A percentile compares a stretch with the other conserved stretches of the same genome.
Conservation (phyloP, 2,113 vertebrate genomes). For the Ceratotherium simum region DNA sequence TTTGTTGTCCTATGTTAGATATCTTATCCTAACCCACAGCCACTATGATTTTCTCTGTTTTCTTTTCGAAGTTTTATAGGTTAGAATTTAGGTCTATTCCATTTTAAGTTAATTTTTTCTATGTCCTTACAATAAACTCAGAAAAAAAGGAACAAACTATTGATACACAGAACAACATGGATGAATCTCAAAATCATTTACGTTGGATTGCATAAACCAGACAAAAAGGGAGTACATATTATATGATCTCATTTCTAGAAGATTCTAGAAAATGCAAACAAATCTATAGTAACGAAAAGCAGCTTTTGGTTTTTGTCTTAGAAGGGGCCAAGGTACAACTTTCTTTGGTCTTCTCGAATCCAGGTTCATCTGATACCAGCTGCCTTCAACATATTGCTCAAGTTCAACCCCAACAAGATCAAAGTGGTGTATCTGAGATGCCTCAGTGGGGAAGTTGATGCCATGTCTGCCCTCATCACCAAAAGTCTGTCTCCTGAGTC, state of each 20-base stretch:
- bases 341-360: not conserved
- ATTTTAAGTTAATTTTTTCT: not conserved
- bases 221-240: not conserved
- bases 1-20: not conserved
- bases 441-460: not conserved
- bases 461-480: not conserved
- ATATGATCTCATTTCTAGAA: not conserved
- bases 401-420: not conserved
- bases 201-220: not conserved
- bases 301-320: not conserved
- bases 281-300: not conserved
- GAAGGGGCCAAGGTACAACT: not conserved
- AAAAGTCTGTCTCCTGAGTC: not conserved
- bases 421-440: not conserved
- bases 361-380: not conserved
- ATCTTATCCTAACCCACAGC: not conserved
- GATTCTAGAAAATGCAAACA: not conserved
- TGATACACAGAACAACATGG: not conserved
- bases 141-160: not conserved
- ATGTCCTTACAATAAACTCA: not conserved
- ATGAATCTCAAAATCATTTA: not conserved
- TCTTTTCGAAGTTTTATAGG: not conserved
- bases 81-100: not conserved
- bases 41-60: not conserved
- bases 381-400: not conserved